Base-by-base conservation (phyloP, 2,113 vertebrate species). In the Spea multiplicata region DNA sequence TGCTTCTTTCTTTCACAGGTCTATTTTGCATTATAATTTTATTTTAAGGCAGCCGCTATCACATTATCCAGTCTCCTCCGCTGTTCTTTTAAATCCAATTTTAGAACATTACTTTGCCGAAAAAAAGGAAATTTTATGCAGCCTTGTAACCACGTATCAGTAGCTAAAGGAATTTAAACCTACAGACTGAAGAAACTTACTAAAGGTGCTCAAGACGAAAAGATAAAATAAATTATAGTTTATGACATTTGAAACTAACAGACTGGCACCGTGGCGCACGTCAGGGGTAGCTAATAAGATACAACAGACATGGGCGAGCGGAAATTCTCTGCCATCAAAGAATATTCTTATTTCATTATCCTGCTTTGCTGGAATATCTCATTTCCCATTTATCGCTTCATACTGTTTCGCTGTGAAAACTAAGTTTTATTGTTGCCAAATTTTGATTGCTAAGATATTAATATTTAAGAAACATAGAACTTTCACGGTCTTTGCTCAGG, bases 241-340 rank as follows among this genome's bases (percentile, higher is more conserved):
- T 71, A 78, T 62, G 57, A 71, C 57, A 65, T 78, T 71, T 78
- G 76, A 65, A 44, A 65, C 57, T 61, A 10, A 17, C 46, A 57
- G 59, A 52, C 47, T 64, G 71, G 16, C 10, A 13, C 47, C 52
- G 13, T 50, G 48, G 47, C 64, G 44, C 71, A 71, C 68, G 68
- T 78, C 76, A 71, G 57, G 49, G 59, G 13, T 57, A 48, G 66
- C 67, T 78, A 78, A 78, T 71, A 67, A 62, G 67, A 71, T 78
- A 65, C 67, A 71, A 64, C 76, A 64, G 67, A 30, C 44, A 48
- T 12, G 61, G 61, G 70, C 71, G 53, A 78, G 30, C 50, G 76
- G 68, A 71, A 78, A 45, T 71, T 47, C 76, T 50, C 4, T 57
- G 67, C 75, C 67, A 71, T 76, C 55, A 50, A 76, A 59, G 47